Evolutionary conservation across 1,140 invertebrate species (phyloP), one percentile per base, ranked within the genome.

Genomic region (Meloidogyne chitwoodi): DNA sequence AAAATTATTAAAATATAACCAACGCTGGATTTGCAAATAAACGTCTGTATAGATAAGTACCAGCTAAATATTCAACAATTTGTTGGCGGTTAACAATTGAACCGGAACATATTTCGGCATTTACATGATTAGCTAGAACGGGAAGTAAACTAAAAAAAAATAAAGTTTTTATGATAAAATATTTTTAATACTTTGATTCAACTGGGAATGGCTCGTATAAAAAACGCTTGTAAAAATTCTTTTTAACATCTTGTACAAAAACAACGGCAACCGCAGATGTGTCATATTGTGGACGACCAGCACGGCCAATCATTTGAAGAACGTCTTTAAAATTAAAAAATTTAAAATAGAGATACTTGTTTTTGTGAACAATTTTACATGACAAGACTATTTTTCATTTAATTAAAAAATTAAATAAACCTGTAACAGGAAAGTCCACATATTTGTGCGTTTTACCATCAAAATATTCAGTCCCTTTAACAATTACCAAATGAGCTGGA

Each of bases 151-250:
- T 95, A 81, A 56, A 87, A 83, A 48, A 65, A 77, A 77, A 8
- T 70, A 19, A 8, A 62, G 16, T 64, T 34, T 76, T 62, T 26
- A 61, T 77, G 4, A n/a, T 65, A 38, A 68, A 31, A 69, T 24
- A 22, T 74, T 71, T 19, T 44, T 27, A 22, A 64, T 81, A 90
- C 89, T 88, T 90, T 0, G 95, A 98, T 88, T 99, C 97, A 0
- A 99, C 96, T 0, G 97, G 97, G 88, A 99, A 99, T 0, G 97
- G 97, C 87, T 99, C 95, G 87, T 99, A 98, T 0, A 99, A 88
- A 88, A 99, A 99, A 87, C 96, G 96, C 87, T 97, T 97, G 88
- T 99, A 99, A 89, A 98, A 99, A 87, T 94, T 93, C 88, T 99
- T 99, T 88, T 99, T 99, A 27, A 93, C 91, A 84, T 99, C 96